phyloP scores from a whole-genome alignment of 1,140 invertebrate species.

The Sarcophaga peregrina region DNA sequence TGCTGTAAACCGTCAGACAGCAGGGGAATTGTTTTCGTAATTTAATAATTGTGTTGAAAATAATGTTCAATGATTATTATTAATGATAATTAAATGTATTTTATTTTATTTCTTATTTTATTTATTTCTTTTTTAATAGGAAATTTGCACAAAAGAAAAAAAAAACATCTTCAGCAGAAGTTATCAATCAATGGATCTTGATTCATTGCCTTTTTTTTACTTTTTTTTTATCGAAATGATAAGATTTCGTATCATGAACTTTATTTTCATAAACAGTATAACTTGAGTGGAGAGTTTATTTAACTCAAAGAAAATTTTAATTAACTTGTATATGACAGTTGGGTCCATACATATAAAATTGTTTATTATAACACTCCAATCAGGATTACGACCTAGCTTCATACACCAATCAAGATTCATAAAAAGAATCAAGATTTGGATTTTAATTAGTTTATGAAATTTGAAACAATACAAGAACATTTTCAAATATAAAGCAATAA shows the following conservation, averaged over 20 bases:
- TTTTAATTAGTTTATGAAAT: too few relatives aligned
- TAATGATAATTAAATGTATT: neutral
- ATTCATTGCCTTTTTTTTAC: too few relatives aligned
- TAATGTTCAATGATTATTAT: neutral
- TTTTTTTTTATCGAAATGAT: constrained; percentile 5
- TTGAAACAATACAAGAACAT: too few relatives aligned
- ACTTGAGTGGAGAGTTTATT: neutral
- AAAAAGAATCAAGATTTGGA: too few relatives aligned
- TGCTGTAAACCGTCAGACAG: neutral
- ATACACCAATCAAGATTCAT: too few relatives aligned
- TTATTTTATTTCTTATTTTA: neutral
- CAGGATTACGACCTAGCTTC: too few relatives aligned
- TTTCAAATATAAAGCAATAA: too few relatives aligned
- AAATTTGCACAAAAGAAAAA: neutral
- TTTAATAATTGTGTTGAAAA: neutral
- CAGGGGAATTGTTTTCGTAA: neutral
- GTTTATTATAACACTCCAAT: too few relatives aligned
- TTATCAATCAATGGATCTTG: neutral
- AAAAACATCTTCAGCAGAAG: neutral
- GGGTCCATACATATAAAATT: too few relatives aligned
- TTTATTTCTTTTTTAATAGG: neutral
- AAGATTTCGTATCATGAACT: neutral
- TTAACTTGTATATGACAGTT: too few relatives aligned
- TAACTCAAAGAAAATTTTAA: too few relatives aligned
- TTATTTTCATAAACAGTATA: neutral